Conservation (phyloP, 2,888 invertebrate species). For the Trachelus troglodyta region DNA sequence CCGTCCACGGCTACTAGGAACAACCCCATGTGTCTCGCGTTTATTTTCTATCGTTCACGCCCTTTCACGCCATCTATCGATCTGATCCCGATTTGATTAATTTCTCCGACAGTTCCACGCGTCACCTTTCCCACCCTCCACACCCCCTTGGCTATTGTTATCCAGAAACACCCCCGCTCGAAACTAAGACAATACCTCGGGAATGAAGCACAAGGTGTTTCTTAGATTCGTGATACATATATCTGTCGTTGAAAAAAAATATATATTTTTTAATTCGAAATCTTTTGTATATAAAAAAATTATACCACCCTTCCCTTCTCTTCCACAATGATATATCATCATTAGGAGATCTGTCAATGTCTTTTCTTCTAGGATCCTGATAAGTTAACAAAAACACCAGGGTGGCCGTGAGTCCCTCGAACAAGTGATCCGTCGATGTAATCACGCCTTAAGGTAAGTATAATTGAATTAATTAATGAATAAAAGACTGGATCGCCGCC, state of each 20-base stretch:
- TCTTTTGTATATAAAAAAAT: not conserved
- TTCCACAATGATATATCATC: not conserved
- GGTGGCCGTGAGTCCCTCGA: not conserved
- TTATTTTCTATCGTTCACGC: constrained; percentile 16
- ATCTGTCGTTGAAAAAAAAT: not conserved
- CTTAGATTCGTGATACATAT: not conserved
- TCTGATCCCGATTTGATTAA: constrained; percentile 19
- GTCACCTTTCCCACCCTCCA: constrained; percentile 7
- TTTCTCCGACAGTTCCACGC: constrained; percentile 7
- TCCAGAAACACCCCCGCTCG: not conserved
- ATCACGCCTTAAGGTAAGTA: constrained; percentile 18
- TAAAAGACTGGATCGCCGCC: constrained; percentile 6
- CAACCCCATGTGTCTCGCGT: constrained; percentile 19
- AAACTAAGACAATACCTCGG: not conserved
- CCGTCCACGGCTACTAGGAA: constrained; percentile 21
- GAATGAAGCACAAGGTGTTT: not conserved
- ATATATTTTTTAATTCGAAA: not conserved
- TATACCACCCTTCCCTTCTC: not conserved
- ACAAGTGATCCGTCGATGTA: constrained; percentile 9
- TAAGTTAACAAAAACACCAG: not conserved
- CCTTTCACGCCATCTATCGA: constrained; percentile 11
- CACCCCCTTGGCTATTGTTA: constrained; percentile 5
- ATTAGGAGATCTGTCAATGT: not conserved
- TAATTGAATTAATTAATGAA: constrained; percentile 32
- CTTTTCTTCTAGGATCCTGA: not conserved